A percentile compares a stretch with the other conserved stretches of the same genome.
Conservation (phyloP, 2,797 vertebrate genomes). For the Harpagifer antarcticus region DNA sequence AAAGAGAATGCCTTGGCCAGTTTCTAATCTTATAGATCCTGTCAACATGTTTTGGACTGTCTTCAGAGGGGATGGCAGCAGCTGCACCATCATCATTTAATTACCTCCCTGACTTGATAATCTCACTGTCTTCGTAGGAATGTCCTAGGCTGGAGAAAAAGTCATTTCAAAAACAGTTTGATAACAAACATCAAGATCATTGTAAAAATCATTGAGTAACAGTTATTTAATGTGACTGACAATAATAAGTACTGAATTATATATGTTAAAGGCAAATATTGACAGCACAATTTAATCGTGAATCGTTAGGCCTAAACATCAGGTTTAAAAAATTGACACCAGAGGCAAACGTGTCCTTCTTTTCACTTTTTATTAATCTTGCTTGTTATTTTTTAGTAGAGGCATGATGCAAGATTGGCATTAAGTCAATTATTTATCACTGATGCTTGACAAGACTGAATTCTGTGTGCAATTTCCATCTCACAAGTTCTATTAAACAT, state of each 20-base stretch:
- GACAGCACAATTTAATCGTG: background rate
- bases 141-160: constrained; percentile 15
- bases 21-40: constrained; percentile 14
- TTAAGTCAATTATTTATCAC: constrained; percentile 11
- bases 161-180: constrained; percentile 7
- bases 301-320: background rate
- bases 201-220: too few species aligned
- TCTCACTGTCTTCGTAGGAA: constrained; percentile 22
- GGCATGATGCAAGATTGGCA: background rate
- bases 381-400: constrained; percentile 9
- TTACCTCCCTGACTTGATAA: constrained; percentile 25
- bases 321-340: background rate
- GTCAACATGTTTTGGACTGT: background rate
- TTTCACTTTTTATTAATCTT: background rate
- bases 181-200: background rate
- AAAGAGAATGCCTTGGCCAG: constrained; percentile 1
- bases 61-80: constrained; percentile 23
- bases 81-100: constrained; percentile 14
- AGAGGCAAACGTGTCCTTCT: background rate
- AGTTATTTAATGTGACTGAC: too few species aligned
- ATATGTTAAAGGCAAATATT: background rate
- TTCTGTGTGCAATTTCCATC: background rate
- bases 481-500: background rate
- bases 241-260: background rate
- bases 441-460: constrained; percentile 8